Percentiles rank a stretch among this genome's conserved stretches.
Conservation (phyloP, 1,140 invertebrate species). For the Heliothis subflexa region DNA sequence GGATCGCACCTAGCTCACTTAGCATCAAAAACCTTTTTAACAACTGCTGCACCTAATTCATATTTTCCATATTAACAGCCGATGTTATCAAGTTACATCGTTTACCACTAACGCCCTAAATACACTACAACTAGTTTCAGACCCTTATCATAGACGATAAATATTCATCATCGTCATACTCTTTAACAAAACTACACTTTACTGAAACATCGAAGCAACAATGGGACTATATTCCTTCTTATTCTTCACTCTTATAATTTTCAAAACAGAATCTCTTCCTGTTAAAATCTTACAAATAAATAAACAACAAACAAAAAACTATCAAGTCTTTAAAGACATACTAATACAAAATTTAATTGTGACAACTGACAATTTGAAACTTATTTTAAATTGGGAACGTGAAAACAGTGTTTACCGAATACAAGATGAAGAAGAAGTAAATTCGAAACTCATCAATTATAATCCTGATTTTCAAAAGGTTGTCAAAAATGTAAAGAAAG, state of each 20-base stretch:
- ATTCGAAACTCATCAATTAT: background rate
- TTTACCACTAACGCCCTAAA: background rate
- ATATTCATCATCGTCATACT: slow-evolving; percentile 14
- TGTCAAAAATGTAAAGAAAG: background rate
- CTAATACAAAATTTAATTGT: slow-evolving; percentile 42
- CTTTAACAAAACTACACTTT: slow-evolving; percentile 1
- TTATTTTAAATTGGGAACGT: slow-evolving; percentile 32
- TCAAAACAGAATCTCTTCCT: background rate
- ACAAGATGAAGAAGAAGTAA: background rate
- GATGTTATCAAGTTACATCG: background rate
- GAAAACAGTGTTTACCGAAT: background rate
- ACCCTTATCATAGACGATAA: slow-evolving; percentile 1
- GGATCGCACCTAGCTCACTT: too few species aligned
- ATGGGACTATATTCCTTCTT: background rate
- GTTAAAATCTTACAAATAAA: slow-evolving; percentile 28
- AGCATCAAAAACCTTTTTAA: too few species aligned
- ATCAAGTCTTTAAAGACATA: slow-evolving; percentile 32
- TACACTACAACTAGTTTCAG: background rate
- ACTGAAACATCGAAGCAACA: background rate
- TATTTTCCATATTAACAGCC: background rate
- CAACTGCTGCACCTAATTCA: background rate
- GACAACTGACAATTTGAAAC: slow-evolving; percentile 47
- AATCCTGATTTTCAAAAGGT: background rate
- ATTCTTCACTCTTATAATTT: background rate
- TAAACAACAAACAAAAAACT: background rate